phyloP scores from a whole-genome alignment of 2,113 vertebrate genomes.

The Mugil cephalus region DNA sequence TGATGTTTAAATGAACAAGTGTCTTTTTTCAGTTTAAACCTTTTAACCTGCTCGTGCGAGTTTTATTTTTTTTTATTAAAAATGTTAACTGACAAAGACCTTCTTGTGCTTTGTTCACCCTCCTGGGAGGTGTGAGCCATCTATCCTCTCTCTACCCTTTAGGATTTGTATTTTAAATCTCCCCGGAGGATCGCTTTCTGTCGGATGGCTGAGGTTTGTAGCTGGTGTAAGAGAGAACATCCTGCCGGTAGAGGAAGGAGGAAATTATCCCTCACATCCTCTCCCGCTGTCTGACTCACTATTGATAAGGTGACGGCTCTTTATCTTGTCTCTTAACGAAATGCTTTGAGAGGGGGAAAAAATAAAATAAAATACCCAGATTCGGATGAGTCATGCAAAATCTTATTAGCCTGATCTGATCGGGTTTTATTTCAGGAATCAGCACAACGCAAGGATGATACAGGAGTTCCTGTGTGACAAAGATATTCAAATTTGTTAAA shows the following conservation, averaged over 20 bases:
- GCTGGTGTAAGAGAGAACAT: conserved; percentile 20
- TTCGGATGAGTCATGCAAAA: neutral
- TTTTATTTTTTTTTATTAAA: too few species aligned
- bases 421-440: conserved; percentile 7
- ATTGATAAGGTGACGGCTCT: neutral
- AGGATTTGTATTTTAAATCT: neutral
- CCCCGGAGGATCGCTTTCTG: neutral
- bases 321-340: conserved; percentile 19
- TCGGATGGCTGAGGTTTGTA: neutral
- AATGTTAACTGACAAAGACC: too few species aligned
- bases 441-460: neutral
- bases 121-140: too few species aligned
- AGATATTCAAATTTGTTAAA: neutral
- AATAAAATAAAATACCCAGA: neutral
- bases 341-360: conserved; percentile 7
- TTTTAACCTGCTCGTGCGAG: too few species aligned
- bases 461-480: neutral
- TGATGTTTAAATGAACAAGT: too few species aligned
- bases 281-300: conserved; percentile 24
- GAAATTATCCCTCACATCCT: conserved; percentile 34
- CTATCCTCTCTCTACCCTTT: neutral
- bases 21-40: too few species aligned
- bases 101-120: too few species aligned
- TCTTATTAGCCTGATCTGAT: conserved; percentile 7
- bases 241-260: conserved; percentile 26